These are phyloP conservation scores for Anadara kagoshimensis DNA, from an alignment of 1,140 invertebrate species.

Conservation along the genomic window DNA sequence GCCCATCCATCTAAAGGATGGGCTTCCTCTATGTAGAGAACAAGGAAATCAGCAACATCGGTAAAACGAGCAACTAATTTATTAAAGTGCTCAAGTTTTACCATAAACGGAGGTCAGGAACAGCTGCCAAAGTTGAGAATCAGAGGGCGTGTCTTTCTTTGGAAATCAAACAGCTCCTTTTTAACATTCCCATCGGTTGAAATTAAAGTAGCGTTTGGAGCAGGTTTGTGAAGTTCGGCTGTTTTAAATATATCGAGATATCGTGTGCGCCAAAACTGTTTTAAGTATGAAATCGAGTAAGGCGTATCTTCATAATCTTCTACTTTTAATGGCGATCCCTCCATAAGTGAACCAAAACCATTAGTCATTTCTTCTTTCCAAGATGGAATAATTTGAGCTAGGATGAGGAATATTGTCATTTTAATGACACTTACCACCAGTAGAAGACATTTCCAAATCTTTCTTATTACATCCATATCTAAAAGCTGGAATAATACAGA, in stretches of 20 bases:
- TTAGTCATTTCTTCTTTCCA: neutral
- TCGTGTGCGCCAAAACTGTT: conserved; percentile 11
- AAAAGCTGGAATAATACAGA: too few species aligned
- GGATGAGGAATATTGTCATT: too few species aligned
- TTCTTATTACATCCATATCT: too few species aligned
- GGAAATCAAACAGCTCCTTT: conserved; percentile 36
- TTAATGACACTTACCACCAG: too few species aligned
- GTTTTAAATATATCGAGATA: conserved; percentile 30
- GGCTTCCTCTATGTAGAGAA: conserved; percentile 59
- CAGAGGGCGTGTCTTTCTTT: conserved; percentile 43
- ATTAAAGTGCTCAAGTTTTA: conserved; percentile 47
- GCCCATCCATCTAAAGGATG: conserved; percentile 58
- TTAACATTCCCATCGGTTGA: neutral
- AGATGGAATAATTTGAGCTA: too few species aligned
- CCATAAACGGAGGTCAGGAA: conserved; percentile 62
- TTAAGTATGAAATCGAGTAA: conserved; percentile 9
- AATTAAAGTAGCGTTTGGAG: conserved; percentile 24
- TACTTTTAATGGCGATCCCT: neutral
- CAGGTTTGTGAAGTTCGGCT: conserved; percentile 16
- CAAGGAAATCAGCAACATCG: conserved; percentile 50
- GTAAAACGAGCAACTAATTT: conserved; percentile 42
- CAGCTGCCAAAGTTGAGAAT: conserved; percentile 61
- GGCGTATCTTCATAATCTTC: conserved; percentile 26
- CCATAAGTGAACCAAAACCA: neutral
- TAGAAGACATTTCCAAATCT: too few species aligned